A percentile compares a stretch with the other conserved stretches of the same genome.
Conservation (phyloP, 2,113 vertebrate species). For the zebrafish (Danio rerio) region GRCz12tu NC_133180.1:74265001-74265500, state of each 20-base stretch:
- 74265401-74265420: too few relatives aligned
- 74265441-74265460: too few relatives aligned
- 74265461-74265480: too few relatives aligned
- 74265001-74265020: conserved; percentile 19
- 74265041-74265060: conserved; percentile 3
- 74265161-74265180: neutral
- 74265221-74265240: neutral
- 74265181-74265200: too few relatives aligned
- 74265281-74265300: too few relatives aligned
- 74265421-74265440: too few relatives aligned
- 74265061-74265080: neutral
- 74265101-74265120: neutral
- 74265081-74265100: neutral
- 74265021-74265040: conserved; percentile 3
- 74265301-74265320: too few relatives aligned
- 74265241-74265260: neutral
- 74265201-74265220: neutral
- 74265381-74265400: too few relatives aligned
- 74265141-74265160: neutral
- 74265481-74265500: too few relatives aligned
- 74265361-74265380: too few relatives aligned
- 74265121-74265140: neutral
- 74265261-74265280: neutral
- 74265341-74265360: too few relatives aligned
- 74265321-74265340: too few relatives aligned